Conservation (phyloP, 2,113 vertebrate species). For the Malaclemys terrapin region DNA sequence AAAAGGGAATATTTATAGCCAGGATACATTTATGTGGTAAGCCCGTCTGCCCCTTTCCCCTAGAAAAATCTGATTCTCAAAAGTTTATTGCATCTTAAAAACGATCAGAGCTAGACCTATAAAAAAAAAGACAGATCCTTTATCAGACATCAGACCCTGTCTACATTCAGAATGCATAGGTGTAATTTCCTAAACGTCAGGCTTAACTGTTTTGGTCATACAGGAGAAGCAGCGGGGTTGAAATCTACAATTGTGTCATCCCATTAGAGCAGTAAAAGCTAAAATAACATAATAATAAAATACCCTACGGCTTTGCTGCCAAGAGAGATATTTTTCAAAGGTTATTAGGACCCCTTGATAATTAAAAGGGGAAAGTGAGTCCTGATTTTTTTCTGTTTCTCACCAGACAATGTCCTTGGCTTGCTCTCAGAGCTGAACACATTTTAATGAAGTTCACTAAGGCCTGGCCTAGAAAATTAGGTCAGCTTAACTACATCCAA, state of each 20-base stretch:
- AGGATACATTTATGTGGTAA: neutral
- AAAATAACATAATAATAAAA: neutral
- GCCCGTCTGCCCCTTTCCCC: neutral
- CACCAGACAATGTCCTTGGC: neutral
- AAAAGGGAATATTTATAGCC: slow-evolving; percentile 27
- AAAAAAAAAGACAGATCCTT: neutral
- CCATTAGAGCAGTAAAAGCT: no score
- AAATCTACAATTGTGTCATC: neutral
- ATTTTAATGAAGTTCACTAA: neutral
- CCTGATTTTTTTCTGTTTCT: neutral
- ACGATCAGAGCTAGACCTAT: neutral
- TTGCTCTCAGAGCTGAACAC: neutral
- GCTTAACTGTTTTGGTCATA: neutral
- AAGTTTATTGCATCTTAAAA: neutral
- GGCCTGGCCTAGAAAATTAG: neutral
- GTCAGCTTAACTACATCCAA: no score
- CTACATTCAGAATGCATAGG: neutral
- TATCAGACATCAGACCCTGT: neutral
- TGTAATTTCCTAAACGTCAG: neutral
- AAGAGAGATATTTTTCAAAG: neutral
- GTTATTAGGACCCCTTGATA: neutral
- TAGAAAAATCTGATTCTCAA: neutral
- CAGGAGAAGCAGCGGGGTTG: neutral
- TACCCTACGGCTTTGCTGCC: neutral
- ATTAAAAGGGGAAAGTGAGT: neutral